Conservation (phyloP, 2,888 invertebrate species). For the Halocaridina rubra region DNA sequence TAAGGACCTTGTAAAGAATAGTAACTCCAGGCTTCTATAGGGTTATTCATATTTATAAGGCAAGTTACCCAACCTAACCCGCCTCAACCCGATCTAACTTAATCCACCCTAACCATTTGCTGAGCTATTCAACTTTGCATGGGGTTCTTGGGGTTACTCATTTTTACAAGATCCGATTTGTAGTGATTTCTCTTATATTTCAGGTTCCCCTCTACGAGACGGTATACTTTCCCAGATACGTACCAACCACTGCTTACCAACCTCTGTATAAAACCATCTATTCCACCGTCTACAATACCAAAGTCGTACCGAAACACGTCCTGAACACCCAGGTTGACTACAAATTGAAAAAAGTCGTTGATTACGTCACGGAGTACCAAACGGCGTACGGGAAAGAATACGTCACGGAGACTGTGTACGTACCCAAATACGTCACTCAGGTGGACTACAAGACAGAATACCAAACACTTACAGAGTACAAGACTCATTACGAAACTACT, state of each 20-base stretch:
- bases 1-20: too few relatives aligned
- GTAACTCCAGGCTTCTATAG: too few relatives aligned
- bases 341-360: background rate
- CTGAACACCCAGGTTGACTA: background rate
- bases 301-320: background rate
- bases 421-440: constrained; percentile 11
- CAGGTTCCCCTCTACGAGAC: background rate
- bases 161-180: too few relatives aligned
- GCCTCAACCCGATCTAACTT: too few relatives aligned
- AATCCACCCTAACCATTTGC: too few relatives aligned
- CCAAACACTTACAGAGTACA: background rate
- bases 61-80: too few relatives aligned
- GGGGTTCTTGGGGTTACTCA: too few relatives aligned
- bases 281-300: background rate
- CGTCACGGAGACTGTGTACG: constrained; percentile 14
- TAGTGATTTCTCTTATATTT: too few relatives aligned
- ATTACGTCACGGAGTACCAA: background rate
- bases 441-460: background rate
- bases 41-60: too few relatives aligned
- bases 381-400: background rate
- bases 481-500: background rate
- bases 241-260: background rate
- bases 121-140: too few relatives aligned
- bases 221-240: background rate
- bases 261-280: background rate